Evolutionary conservation across 2,113 vertebrate species (phyloP).

Genomic region (Circaetus gallicus): DNA sequence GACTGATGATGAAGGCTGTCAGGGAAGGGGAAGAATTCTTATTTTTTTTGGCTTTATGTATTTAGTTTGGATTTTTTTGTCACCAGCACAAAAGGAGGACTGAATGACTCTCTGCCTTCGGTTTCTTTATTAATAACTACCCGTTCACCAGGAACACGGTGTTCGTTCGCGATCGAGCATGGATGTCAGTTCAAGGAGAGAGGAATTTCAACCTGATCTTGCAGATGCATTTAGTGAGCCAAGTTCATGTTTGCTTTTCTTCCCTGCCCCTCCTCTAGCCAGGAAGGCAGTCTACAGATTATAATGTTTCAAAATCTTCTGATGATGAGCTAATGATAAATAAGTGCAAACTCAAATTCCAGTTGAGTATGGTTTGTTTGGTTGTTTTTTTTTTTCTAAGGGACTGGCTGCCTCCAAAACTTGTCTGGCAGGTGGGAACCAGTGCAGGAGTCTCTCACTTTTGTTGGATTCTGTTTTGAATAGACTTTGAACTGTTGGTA

Average conservation of each 20-base stretch:
- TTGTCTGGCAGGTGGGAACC: background rate
- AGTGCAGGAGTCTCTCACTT: slow-evolving; percentile 1
- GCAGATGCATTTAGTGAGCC: slow-evolving; percentile 1
- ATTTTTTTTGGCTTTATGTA: slow-evolving; percentile 2
- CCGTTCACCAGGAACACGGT: background rate
- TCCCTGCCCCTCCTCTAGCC: slow-evolving; percentile 4
- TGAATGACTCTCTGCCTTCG: slow-evolving; percentile 25
- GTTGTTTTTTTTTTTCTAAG: too few species aligned
- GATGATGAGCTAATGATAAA: slow-evolving; percentile 46
- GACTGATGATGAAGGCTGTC: slow-evolving; percentile 12
- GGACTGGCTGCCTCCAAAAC: background rate
- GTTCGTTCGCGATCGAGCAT: background rate
- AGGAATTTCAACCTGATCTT: slow-evolving; percentile 4
- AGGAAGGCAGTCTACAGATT: slow-evolving; percentile 16
- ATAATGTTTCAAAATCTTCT: slow-evolving; percentile 2
- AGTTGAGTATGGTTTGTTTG: background rate
- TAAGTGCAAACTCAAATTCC: background rate
- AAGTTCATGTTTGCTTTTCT: slow-evolving; percentile 2
- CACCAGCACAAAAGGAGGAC: slow-evolving; percentile 71
- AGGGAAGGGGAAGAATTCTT: slow-evolving; percentile 26
- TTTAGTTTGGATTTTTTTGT: slow-evolving; percentile 42
- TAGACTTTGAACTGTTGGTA: slow-evolving; percentile 23
- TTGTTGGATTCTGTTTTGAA: slow-evolving; percentile 18
- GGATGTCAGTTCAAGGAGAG: background rate
- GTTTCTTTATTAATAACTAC: background rate